Conservation (phyloP, 2,797 vertebrate genomes). For the Melanotaenia maccullochi region DNA sequence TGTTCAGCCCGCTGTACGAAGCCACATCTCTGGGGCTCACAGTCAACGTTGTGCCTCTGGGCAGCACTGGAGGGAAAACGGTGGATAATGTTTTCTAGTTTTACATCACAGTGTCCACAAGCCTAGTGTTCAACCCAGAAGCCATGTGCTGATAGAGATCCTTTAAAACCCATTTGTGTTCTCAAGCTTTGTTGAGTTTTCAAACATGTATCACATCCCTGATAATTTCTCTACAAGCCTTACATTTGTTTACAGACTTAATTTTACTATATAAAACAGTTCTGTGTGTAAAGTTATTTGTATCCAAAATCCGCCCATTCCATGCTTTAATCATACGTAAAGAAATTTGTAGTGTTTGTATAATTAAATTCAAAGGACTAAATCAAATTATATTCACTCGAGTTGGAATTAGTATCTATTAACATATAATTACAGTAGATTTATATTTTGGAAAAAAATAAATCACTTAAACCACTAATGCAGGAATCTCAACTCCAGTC, state of each 20-base stretch:
- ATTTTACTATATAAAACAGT: not conserved
- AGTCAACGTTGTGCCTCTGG: slow-evolving; percentile 64
- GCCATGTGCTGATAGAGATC: not conserved
- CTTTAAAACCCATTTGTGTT: not conserved
- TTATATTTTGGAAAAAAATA: too few relatives aligned
- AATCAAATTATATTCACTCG: too few relatives aligned
- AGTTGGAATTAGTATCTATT: too few relatives aligned
- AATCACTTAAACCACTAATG: too few relatives aligned
- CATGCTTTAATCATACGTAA: too few relatives aligned
- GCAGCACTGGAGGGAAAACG: slow-evolving; percentile 40
- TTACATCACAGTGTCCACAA: not conserved
- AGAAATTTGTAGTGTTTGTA: too few relatives aligned
- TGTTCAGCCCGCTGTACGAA: slow-evolving; percentile 4
- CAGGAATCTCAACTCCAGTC: too few relatives aligned
- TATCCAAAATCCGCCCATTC: too few relatives aligned
- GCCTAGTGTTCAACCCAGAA: not conserved
- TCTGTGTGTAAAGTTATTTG: not conserved
- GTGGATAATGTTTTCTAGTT: slow-evolving; percentile 36
- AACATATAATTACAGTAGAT: too few relatives aligned
- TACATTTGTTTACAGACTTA: not conserved
- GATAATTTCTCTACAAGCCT: not conserved
- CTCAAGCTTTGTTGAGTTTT: not conserved
- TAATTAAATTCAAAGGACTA: too few relatives aligned
- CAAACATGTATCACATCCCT: too few relatives aligned
- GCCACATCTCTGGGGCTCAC: slow-evolving; percentile 72